Evolutionary conservation across 2,113 vertebrate species (phyloP), one percentile per base, ranked within the genome.

Genomic region (Bujurquina vittata): DNA sequence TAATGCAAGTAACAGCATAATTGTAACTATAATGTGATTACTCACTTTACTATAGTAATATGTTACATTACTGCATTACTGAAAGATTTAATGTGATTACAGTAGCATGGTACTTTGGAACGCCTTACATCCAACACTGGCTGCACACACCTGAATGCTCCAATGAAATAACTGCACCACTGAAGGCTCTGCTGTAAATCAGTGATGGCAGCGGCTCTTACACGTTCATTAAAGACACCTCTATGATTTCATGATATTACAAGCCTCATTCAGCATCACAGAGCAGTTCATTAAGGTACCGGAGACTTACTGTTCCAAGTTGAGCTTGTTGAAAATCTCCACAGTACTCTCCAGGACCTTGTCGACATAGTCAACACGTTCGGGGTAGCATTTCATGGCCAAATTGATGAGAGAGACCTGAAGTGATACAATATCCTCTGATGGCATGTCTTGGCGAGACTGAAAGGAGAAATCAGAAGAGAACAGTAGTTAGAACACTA

Each of bases 371-470:
- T 99, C 98, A n/a, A 99, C 98, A 7, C 98, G 97, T 15, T 99
- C 98, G 0, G 98, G 98, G 91, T 99, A 99, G 90, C 98, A 99
- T 81, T 99, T 99, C 97, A 99, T 99, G 18, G 98, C 98, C 90
- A 99, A 91, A 88, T 99, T 99, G 89, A 99, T 99, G 85, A 99
- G 98, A 35, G 98, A 99, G 63, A 99, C 98, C 96, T 99, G 98
- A 61, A 99, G 94, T 43, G 98, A 99, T 7, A 99, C 98, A 33
- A 99, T 97, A 73, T 99, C 98, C 87, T 99, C 98, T 3, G 98
- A 99, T 1, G 98, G 98, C 98, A 99, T 99, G 89, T 99, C 98
- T 94, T 99, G 98, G 46, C 98, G 96, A 77, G 98, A 99, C 98
- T 99, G 94, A 18, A 93, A 86, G 81, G 15, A 62, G 14, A 20